Evolutionary conservation across 2,797 vertebrate species (phyloP), one percentile per base, ranked within the genome.

Genomic region (Odontamblyopus lacepedii): DNA sequence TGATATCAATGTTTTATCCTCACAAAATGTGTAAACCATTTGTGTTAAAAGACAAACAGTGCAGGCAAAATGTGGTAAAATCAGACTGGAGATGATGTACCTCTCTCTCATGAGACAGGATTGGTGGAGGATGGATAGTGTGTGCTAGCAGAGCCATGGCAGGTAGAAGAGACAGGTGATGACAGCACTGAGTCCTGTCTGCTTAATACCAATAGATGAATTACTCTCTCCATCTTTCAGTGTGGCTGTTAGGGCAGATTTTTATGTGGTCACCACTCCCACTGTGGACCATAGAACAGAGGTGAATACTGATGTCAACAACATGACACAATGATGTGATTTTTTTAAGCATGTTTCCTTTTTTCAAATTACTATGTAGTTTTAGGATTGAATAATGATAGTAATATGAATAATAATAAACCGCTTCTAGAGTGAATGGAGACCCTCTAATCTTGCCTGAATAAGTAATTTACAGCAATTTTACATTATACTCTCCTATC

Each of bases 181-280:
- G 88, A 89, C 88, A 86, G 78, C 74, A 56, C 63, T 41, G 76
- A 80, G 81, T 63, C 13, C 65, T 83, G 84, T 90, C 85, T 88
- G 78, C 74, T 60, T 75, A 78, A 85, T 78, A 71, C 72, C 74
- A 88, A 87, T 85, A 87, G 67, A 87, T 85, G 48, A 88, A 87
- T 91, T 87, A 88, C 86, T 86, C 79, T 75, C 63, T 72, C 71
- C 74, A 89, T 88, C 86, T 83, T 76, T 88, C 88, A 86, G 85
- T 78, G 77, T 80, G 78, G 68, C 76, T 73, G 62, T 51, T 51
- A 57, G 3, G 61, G 73, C 48, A 72, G 63, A 57, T 72, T 72
- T 63, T 51, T 71, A 78, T 66, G 71, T 56, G 60, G 67, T 63
- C 4, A 1, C 63, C 59, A 66, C 55, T 35, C 50, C 66, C 61